A percentile compares a stretch with the other conserved stretches of the same genome.
Conservation (phyloP, 2,113 vertebrate species). For the Cepphus grylle region DNA sequence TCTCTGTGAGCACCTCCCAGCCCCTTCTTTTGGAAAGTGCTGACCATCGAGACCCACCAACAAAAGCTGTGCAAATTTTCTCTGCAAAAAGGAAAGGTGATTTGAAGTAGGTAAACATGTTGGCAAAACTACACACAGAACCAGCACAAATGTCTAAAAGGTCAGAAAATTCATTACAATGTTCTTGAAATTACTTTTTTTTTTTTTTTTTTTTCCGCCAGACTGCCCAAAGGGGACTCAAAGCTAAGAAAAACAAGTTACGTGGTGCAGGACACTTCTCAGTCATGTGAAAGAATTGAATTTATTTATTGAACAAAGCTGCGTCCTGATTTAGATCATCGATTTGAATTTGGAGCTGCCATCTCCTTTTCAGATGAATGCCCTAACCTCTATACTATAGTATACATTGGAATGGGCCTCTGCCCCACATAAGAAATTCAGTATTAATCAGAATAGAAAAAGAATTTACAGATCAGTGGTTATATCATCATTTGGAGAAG, state of each 20-base stretch:
- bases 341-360: neutral
- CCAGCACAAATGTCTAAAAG: neutral
- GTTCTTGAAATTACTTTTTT: neutral
- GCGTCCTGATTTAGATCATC: neutral
- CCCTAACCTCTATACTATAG: neutral
- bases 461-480: neutral
- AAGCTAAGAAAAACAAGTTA: neutral
- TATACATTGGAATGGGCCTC: neutral
- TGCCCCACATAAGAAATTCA: neutral
- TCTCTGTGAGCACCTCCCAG: neutral
- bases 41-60: neutral
- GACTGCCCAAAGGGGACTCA: neutral
- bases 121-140: neutral
- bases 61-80: neutral
- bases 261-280: neutral
- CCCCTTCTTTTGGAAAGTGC: neutral
- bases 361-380: neutral
- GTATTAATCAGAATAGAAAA: neutral
- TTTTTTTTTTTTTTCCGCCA: neutral
- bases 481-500: neutral
- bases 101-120: slow-evolving; percentile 12
- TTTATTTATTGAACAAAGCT: neutral
- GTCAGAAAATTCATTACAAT: neutral
- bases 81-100: neutral
- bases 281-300: neutral